A percentile compares a stretch with the other conserved stretches of the same genome.
Evolutionary conservation across 1,140 invertebrate species (phyloP).

Genomic region (fruit fly (Drosophila melanogaster)): DNA sequence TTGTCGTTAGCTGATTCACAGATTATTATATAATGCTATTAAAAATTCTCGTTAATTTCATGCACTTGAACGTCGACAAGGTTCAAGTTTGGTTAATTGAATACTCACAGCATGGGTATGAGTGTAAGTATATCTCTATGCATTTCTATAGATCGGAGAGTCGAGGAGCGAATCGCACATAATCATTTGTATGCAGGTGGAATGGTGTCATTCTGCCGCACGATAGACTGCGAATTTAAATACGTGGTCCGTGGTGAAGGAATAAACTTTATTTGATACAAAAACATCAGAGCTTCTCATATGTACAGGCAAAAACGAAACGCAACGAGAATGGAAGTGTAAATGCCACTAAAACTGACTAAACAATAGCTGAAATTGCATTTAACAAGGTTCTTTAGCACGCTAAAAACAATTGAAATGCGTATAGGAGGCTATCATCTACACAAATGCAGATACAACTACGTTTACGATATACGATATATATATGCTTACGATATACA

Average conservation of each 20-base stretch:
- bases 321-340: constrained; percentile 48
- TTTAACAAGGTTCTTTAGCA: constrained; percentile 56
- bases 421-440: constrained; percentile 24
- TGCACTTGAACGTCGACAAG: constrained; percentile 1
- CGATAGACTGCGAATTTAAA: constrained; percentile 24
- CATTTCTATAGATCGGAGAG: constrained; percentile 8
- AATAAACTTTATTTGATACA: constrained; percentile 54
- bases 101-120: constrained; percentile 3
- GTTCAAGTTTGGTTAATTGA: constrained; percentile 33
- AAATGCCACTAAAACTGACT: constrained; percentile 54
- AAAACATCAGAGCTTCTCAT: constrained; percentile 49
- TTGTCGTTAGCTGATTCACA: background rate
- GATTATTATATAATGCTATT: constrained; percentile 7
- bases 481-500: constrained; percentile 26
- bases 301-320: constrained; percentile 49
- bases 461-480: constrained; percentile 15
- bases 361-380: constrained; percentile 53
- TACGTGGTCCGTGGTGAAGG: constrained; percentile 33
- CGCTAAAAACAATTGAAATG: constrained; percentile 46
- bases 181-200: constrained; percentile 44
- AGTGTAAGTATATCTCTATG: constrained; percentile 9
- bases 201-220: constrained; percentile 31
- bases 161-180: constrained; percentile 9
- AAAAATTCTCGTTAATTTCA: constrained; percentile 7
- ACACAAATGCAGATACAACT: constrained; percentile 23